Evolutionary conservation across 2,888 invertebrate genomes (phyloP), one percentile per base, ranked within the genome.

Genomic region (Amorpha juglandis): DNA sequence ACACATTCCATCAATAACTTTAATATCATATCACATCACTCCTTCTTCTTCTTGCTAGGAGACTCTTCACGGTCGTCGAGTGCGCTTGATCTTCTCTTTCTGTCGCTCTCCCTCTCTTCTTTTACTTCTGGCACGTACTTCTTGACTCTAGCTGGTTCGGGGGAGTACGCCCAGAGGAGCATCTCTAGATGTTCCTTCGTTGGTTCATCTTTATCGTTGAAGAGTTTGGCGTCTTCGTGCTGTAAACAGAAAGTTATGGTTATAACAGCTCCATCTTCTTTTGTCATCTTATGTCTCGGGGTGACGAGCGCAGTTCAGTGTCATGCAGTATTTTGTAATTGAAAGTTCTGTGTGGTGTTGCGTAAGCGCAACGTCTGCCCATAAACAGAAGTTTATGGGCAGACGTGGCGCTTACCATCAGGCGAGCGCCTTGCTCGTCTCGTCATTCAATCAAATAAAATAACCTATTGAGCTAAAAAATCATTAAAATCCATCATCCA

Each of bases 101-200:
- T 80, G 65, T 80, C 79, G 35, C 68, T 73, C 19, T 74, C 74
- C 47, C 71, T 71, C 11, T 81, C 81, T 42, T 80, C 84, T 58
- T 80, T 85, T 0, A 83, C 85, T 69, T 89, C 91, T 12, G 84
- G 76, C 55, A 92, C 78, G 6, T 82, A 68, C 68, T 91, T 95
- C 80, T 96, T 97, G 1, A 96, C 91, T 77, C 95, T 95, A 38
- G 94, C 94, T 0, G 95, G 94, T 70, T 97, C 96, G 0, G 96
- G 96, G 62, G 96, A 96, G 78, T 96, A 97, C 0, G 95, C 97
- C 96, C 97, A 97, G 66, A 96, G 90, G 55, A 97, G 94, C 78
- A 96, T 87, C 74, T 95, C 91, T 68, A 96, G 77, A 75, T 97
- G 97, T 66, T 95, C 95, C 51, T 94, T 90, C 0, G 95, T 95